phyloP scores from a whole-genome alignment of 1,140 invertebrate genomes.

The Diachasmimorpha longicaudata region DNA sequence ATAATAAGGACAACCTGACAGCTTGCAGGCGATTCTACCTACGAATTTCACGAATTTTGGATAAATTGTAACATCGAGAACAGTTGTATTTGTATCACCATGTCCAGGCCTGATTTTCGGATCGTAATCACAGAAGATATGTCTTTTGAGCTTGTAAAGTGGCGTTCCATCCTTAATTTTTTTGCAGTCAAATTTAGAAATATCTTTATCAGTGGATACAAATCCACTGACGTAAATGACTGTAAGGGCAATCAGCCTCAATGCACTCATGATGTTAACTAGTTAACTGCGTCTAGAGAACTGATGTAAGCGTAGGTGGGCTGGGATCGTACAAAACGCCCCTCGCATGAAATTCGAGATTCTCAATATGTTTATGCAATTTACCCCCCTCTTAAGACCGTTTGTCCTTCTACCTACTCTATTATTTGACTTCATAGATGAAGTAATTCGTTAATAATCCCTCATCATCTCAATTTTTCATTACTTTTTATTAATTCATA shows the following conservation, averaged over 20 bases:
- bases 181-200: constrained; percentile 33
- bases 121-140: neutral
- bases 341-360: constrained; percentile 17
- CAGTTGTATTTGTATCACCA: neutral
- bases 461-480: neutral
- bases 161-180: constrained; percentile 32
- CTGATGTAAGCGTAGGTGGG: neutral
- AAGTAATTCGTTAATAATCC: neutral
- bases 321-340: neutral
- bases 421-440: neutral
- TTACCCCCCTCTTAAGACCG: neutral
- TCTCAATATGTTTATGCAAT: neutral
- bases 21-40: neutral
- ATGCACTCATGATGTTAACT: neutral
- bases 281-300: neutral
- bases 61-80: neutral
- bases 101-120: neutral
- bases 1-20: too few species aligned
- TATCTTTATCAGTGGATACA: neutral
- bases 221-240: neutral
- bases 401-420: neutral
- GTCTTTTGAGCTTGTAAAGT: neutral
- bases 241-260: neutral
- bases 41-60: neutral
- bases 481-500: too few species aligned